These are phyloP conservation scores for Apis cerana DNA, from an alignment of 1,140 invertebrate genomes.

Conservation along the genomic window DNA sequence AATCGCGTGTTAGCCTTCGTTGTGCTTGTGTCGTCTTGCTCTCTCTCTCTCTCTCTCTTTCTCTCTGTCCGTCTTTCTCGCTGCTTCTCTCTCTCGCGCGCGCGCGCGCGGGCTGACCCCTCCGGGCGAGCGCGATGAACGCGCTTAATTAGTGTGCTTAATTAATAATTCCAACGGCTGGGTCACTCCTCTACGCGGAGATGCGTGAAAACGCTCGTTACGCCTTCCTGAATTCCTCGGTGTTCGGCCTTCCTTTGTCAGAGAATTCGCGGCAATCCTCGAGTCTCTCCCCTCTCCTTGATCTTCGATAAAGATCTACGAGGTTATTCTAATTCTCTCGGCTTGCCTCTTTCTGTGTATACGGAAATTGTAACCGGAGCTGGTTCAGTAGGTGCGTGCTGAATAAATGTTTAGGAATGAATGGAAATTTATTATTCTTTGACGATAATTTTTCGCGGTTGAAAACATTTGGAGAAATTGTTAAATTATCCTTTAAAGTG, in stretches of 20 bases:
- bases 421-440: not conserved
- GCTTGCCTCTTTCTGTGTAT: too few relatives aligned
- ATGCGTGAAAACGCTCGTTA: constrained; percentile 59
- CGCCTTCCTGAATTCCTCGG: constrained; percentile 60
- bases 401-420: too few relatives aligned
- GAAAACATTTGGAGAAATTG: too few relatives aligned
- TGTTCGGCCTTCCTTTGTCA: constrained; percentile 34
- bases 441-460: too few relatives aligned
- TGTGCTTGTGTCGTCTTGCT: constrained; percentile 26
- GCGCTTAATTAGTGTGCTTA: constrained; percentile 68
- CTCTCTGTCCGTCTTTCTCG: not conserved
- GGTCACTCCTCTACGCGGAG: constrained; percentile 42
- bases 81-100: not conserved
- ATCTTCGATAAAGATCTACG: constrained; percentile 10
- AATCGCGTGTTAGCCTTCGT: constrained; percentile 63
- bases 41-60: constrained; percentile 1
- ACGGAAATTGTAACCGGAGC: not conserved
- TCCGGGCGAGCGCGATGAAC: constrained; percentile 62
- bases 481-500: too few relatives aligned
- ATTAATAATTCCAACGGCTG: constrained; percentile 65
- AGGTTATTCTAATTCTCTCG: not conserved
- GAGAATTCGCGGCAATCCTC: constrained; percentile 27
- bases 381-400: too few relatives aligned
- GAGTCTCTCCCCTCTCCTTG: not conserved
- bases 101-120: constrained; percentile 63